These are phyloP conservation scores for Amphipoea lucens DNA, from an alignment of 2,888 invertebrate species.

Conservation along the genomic window DNA sequence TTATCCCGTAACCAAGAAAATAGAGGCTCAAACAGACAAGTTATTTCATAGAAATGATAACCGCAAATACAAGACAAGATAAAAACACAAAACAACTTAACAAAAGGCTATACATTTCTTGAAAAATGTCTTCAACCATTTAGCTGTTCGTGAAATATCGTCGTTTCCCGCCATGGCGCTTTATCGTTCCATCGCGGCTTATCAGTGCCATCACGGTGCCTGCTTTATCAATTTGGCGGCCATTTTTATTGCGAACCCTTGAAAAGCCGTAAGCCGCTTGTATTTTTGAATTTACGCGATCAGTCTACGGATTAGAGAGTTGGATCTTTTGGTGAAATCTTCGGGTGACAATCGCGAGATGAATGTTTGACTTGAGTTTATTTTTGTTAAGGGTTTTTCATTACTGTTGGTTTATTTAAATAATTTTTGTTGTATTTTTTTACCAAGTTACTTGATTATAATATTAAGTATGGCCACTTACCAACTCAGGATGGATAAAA, in stretches of 20 bases:
- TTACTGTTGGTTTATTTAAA: not conserved
- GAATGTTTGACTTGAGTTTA: slow-evolving; percentile 9
- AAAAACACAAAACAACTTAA: slow-evolving; percentile 1
- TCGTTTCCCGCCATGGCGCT: slow-evolving; percentile 25
- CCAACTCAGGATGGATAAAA: not conserved
- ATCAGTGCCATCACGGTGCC: slow-evolving; percentile 57
- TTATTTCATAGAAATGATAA: not conserved
- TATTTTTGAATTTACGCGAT: slow-evolving; percentile 55
- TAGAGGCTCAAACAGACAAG: not conserved
- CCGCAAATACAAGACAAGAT: slow-evolving; percentile 4
- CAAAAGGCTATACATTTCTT: slow-evolving; percentile 30
- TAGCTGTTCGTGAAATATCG: slow-evolving; percentile 24
- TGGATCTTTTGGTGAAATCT: slow-evolving; percentile 19
- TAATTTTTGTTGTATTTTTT: not conserved
- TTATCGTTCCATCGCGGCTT: slow-evolving; percentile 50
- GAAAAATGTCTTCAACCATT: slow-evolving; percentile 30
- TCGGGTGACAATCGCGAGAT: slow-evolving; percentile 1
- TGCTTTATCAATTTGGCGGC: slow-evolving; percentile 50
- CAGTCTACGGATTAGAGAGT: slow-evolving; percentile 38
- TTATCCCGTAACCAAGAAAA: not conserved
- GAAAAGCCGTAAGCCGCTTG: slow-evolving; percentile 45
- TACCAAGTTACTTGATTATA: not conserved
- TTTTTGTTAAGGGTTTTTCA: not conserved
- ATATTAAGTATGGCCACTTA: not conserved
- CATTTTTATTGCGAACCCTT: slow-evolving; percentile 54